phyloP scores from a whole-genome alignment of 2,113 vertebrate genomes.

The Cricetomys ansorgei region DNA sequence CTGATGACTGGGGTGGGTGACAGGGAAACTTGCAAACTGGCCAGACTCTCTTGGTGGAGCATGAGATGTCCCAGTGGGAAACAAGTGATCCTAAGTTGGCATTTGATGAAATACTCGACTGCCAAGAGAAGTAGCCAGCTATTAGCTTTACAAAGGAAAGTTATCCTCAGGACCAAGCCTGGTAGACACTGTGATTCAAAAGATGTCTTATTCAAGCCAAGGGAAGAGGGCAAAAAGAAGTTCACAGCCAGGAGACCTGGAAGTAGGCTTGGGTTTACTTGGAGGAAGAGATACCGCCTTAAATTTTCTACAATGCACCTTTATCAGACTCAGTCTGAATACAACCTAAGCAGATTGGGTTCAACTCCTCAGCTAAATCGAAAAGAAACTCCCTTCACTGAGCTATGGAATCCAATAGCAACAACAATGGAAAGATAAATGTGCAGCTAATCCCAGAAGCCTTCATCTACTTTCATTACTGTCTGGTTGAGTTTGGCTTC shows the following conservation, averaged over 20 bases:
- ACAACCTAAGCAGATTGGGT: background rate
- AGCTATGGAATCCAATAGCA: background rate
- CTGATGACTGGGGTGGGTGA: background rate
- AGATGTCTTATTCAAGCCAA: background rate
- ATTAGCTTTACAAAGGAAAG: background rate
- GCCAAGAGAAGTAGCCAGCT: conserved; percentile 46
- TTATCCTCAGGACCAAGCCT: background rate
- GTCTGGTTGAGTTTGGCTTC: background rate
- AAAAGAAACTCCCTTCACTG: background rate
- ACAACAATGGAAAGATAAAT: background rate
- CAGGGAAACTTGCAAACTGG: conserved; percentile 35
- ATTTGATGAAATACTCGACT: conserved; percentile 46
- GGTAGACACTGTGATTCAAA: background rate
- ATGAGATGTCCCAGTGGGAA: conserved; percentile 32
- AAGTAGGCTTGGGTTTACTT: rapidly evolving
- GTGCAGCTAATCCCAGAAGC: background rate
- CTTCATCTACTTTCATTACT: background rate
- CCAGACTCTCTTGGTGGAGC: too few relatives aligned
- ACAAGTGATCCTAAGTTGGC: conserved; percentile 57
- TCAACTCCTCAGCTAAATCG: background rate
- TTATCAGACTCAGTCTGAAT: background rate
- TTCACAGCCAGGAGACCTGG: rapidly evolving
- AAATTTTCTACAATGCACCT: background rate
- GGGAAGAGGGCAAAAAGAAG: background rate
- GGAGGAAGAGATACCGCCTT: background rate